Conservation (phyloP, 2,888 invertebrate genomes). For the Chymomyza procnemis region DNA sequence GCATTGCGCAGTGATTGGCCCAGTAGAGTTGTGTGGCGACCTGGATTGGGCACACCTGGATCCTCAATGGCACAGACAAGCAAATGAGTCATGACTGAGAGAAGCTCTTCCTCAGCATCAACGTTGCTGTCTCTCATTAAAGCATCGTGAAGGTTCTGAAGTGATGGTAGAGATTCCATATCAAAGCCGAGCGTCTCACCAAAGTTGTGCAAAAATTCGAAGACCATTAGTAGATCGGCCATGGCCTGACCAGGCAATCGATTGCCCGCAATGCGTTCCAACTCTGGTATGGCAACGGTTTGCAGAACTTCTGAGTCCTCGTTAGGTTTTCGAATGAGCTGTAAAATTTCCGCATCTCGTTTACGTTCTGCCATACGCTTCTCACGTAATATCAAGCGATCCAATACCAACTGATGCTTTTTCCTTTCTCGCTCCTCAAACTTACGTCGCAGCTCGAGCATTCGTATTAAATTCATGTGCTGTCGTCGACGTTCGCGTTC, state of each 20-base stretch:
- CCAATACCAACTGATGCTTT: slow-evolving; percentile 85
- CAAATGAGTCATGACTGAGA: slow-evolving; percentile 92
- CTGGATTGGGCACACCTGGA: slow-evolving; percentile 93
- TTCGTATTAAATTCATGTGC: slow-evolving; percentile 92
- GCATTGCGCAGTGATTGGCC: slow-evolving; percentile 93
- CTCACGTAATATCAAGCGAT: slow-evolving; percentile 91
- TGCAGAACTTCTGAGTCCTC: slow-evolving; percentile 93
- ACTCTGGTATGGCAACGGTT: slow-evolving; percentile 84
- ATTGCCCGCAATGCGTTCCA: slow-evolving; percentile 88
- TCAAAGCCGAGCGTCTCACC: slow-evolving; percentile 96
- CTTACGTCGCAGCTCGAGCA: slow-evolving; percentile 90
- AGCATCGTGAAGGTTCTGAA: slow-evolving; percentile 92
- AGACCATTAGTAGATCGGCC: slow-evolving; percentile 95
- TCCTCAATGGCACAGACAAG: slow-evolving; percentile 96
- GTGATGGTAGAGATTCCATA: slow-evolving; percentile 90
- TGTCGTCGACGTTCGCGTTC: slow-evolving; percentile 93
- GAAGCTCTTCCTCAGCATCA: slow-evolving; percentile 90
- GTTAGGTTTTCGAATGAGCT: slow-evolving; percentile 89
- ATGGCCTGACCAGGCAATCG: slow-evolving; percentile 92
- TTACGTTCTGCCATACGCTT: slow-evolving; percentile 87
- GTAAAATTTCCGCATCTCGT: slow-evolving; percentile 85
- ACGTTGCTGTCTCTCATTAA: slow-evolving; percentile 86
- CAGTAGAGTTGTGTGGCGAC: slow-evolving; percentile 91
- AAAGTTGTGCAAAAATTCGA: slow-evolving; percentile 97
- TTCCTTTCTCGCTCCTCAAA: slow-evolving; percentile 90